Conservation (phyloP, 2,888 invertebrate species). For the Caenorhabditis panamensis region DNA sequence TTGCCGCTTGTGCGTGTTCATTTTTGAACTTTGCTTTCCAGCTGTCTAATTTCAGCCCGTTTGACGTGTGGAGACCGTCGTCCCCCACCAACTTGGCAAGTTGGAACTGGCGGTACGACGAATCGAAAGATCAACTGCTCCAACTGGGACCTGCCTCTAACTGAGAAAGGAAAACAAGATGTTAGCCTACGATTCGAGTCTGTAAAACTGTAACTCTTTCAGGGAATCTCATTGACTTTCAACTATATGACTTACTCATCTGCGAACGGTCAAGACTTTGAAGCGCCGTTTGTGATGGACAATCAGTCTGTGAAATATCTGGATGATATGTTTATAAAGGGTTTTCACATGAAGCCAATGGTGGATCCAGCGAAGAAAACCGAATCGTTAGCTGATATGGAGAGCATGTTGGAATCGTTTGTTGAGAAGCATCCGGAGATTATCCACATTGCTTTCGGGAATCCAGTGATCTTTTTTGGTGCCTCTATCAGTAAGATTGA, state of each 20-base stretch:
- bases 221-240: conserved; percentile 43
- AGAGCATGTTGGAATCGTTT: conserved; percentile 11
- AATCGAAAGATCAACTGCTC: conserved; percentile 60
- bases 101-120: not conserved
- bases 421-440: conserved; percentile 37
- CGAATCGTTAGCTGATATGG: conserved; percentile 23
- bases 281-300: conserved; percentile 32
- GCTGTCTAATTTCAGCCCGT: conserved; percentile 30
- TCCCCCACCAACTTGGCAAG: conserved; percentile 39
- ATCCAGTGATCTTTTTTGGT: conserved; percentile 20
- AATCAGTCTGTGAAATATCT: conserved; percentile 27
- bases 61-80: conserved; percentile 52
- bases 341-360: conserved; percentile 37
- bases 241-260: conserved; percentile 17
- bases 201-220: not conserved
- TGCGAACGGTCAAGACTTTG: not conserved
- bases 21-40: not conserved
- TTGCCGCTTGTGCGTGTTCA: conserved; percentile 35
- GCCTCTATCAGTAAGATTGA: not conserved
- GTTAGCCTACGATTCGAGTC: not conserved
- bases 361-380: conserved; percentile 6
- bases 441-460: conserved; percentile 43
- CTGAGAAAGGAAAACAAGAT: conserved; percentile 46
- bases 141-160: conserved; percentile 56
- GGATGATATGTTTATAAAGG: conserved; percentile 23